A percentile compares a stretch with the other conserved stretches of the same genome.
Evolutionary conservation across 2,797 vertebrate species (phyloP).

Genomic region (Gambusia yucatana): DNA sequence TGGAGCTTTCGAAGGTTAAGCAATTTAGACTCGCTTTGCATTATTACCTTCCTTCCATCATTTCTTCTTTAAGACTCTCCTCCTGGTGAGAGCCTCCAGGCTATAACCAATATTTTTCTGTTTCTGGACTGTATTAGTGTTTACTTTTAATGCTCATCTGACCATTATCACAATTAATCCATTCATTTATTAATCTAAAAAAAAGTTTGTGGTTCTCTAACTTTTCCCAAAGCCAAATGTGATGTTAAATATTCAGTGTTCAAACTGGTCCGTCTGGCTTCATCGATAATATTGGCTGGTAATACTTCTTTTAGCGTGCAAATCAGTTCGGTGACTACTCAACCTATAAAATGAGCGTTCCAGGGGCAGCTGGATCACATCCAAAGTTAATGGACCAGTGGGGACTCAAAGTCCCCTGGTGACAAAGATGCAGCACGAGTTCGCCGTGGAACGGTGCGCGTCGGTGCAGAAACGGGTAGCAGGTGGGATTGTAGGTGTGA

Average conservation of each 20-base stretch:
- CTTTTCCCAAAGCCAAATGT: background rate
- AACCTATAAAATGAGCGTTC: background rate
- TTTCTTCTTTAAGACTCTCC: conserved; percentile 1
- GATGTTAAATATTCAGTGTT: background rate
- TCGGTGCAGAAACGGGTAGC: conserved; percentile 15
- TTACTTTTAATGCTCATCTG: background rate
- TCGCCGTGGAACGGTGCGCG: conserved; percentile 5
- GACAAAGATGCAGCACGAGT: background rate
- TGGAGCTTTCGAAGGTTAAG: conserved; percentile 30
- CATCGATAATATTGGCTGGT: background rate
- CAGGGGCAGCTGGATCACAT: background rate
- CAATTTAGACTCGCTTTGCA: conserved; percentile 9
- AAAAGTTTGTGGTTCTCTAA: background rate
- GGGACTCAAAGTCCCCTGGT: conserved; percentile 1
- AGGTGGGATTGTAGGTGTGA: conserved; percentile 8
- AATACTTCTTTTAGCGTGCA: background rate
- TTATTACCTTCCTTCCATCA: background rate
- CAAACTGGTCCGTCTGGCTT: background rate
- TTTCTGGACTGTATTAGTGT: background rate
- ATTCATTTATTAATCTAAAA: background rate
- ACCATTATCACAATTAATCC: background rate
- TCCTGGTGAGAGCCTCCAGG: background rate
- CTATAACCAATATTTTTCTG: background rate
- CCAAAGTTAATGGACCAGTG: conserved; percentile 2
- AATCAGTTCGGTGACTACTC: background rate